Base-by-base conservation (phyloP, 2,797 vertebrate species). In the Eulemur albifrons region DNA sequence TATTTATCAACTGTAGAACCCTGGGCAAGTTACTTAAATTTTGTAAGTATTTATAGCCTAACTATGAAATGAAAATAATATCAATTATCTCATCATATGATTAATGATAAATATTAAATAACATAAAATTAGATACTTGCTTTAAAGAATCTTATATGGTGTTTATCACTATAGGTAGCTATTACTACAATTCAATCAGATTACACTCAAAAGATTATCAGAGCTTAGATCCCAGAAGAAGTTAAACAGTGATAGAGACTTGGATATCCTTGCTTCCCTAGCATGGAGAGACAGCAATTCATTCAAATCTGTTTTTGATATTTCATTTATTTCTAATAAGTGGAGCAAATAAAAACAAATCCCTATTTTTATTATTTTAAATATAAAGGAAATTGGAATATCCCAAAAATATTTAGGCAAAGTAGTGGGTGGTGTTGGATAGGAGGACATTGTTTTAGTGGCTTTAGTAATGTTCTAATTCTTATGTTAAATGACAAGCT, bases 301-400 rank as follows among this genome's bases (percentile, higher is more conserved):
- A n/a, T 38, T 81, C 59, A 45, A 63, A 72, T 17, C 9, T 67
- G 4, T 67, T 77, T n/a, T 81, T 14, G 76, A 12, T 18, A 54
- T 43, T 79, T 59, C 30, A 20, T 35, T 69, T 84, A 54, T 17
- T 92, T 82, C 83, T 52, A 79, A 77, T 7, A 93, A 69, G n/a
- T 9, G 2, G 27, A 81, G 17, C 1, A 83, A 80, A 25, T 79
- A 45, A 79, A 82, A 81, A 40, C 4, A 90, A 72, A 81, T 11
- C 14, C 20, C 45, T 70, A 23, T 50, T 10, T 50, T 94, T 76
- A 18, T 65, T 88, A 77, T 85, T 93, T 94, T 77, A 95, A 95
- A 82, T 70, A 88, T 40, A 23, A 54, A 96, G 40, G 86, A 35
- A 50, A 73, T 85, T 63, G 69, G 43, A 96, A 77, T 25, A 69